Evolutionary conservation across 2,797 vertebrate species (phyloP), one percentile per base, ranked within the genome.

Genomic region (Esox lucius): DNA sequence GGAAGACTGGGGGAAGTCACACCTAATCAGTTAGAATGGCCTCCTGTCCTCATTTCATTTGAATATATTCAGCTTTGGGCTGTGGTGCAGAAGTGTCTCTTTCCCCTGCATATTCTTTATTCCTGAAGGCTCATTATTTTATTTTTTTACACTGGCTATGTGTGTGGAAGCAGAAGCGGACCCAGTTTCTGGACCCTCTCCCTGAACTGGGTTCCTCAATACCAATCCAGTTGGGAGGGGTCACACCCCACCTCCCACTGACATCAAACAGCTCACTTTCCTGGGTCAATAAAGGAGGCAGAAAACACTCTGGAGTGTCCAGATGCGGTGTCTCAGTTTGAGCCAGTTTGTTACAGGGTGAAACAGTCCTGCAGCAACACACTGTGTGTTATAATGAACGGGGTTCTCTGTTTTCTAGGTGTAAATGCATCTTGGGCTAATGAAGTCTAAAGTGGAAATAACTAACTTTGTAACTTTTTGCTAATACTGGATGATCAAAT

Each of bases 61-160:
- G 91, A 95, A 93, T 95, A 94, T 83, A 70, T 92, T 94, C 89
- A 89, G 87, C 90, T 86, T 69, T 83, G 87, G 88, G 89, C 81
- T 95, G 86, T 91, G 91, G 91, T 91, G 86, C 90, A 89, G 87
- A 92, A 89, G 87, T 93, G 93, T 90, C 87, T 88, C 91, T 81
- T 84, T 86, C 71, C 87, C 73, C 85, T 92, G 88, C 87, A 84
- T 94, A 94, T 94, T 94, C 95, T 95, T 94, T 95, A 95, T 95
- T 94, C 88, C 87, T 95, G 93, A 97, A 96, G 91, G 94, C 93
- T 98, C 93, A 95, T 96, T 97, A 96, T 97, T 97, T 46, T 46
- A n/a, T n/a, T n/a, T 39, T 39, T 5, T 96, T 96, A 93, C 90
- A 90, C 92, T 88, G 93, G 91, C 91, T 94, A 91, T 72, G 49